phyloP scores from a whole-genome alignment of 2,797 vertebrate species.

The Oophaga sylvatica region DNA sequence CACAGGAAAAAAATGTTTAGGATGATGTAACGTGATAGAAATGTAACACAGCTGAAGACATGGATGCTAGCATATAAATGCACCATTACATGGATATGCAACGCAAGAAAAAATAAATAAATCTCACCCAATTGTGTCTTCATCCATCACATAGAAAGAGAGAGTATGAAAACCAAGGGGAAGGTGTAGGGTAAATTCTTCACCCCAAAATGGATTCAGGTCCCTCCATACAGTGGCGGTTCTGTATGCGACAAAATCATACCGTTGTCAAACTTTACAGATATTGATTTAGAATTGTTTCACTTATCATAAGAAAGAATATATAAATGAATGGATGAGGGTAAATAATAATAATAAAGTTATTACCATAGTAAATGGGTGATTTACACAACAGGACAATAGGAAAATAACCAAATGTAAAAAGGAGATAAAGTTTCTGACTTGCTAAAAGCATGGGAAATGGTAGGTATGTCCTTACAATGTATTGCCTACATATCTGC shows the following conservation, averaged over 20 bases:
- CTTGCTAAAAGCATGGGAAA: too few species aligned
- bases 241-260: slow-evolving; percentile 68
- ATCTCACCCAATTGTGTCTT: slow-evolving; percentile 87
- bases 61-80: background rate
- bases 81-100: background rate
- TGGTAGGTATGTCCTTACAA: too few species aligned
- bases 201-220: slow-evolving; percentile 91
- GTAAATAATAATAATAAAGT: too few species aligned
- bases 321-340: too few species aligned
- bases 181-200: slow-evolving; percentile 88
- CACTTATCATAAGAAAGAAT: too few species aligned
- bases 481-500: too few species aligned
- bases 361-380: too few species aligned
- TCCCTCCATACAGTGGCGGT: slow-evolving; percentile 90
- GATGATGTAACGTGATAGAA: background rate
- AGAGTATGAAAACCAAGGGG: slow-evolving; percentile 85
- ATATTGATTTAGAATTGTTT: too few species aligned
- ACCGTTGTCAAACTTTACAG: background rate
- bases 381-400: too few species aligned
- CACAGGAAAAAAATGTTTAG: background rate
- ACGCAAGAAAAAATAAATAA: background rate
- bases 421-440: too few species aligned
- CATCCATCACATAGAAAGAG: slow-evolving; percentile 87
- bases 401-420: too few species aligned
- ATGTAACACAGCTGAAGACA: background rate